These are phyloP conservation scores for Pseudomyrmex cubaensis DNA, from an alignment of 1,140 invertebrate genomes.

Conservation along the genomic window DNA sequence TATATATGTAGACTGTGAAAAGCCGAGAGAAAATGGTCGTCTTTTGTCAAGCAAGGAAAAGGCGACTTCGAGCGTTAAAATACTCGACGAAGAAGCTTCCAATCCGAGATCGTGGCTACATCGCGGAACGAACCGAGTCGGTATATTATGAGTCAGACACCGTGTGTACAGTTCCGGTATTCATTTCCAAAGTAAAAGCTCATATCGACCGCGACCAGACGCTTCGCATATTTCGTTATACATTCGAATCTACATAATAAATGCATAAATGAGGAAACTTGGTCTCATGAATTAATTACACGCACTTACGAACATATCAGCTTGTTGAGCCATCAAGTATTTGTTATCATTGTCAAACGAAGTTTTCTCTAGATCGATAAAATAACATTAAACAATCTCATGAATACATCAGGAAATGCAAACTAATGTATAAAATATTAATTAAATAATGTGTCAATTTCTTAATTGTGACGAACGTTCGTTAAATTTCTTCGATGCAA, in stretches of 20 bases:
- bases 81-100: constrained; percentile 43
- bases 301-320: neutral
- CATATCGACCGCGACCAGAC: neutral
- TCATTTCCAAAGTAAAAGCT: constrained; percentile 7
- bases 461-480: neutral
- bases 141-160: constrained; percentile 14
- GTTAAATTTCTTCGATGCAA: neutral
- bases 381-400: neutral
- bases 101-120: constrained; percentile 7
- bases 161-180: neutral
- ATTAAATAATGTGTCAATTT: neutral
- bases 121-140: constrained; percentile 18
- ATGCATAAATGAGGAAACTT: neutral
- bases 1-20: neutral
- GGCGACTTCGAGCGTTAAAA: constrained; percentile 44
- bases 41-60: constrained; percentile 26
- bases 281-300: neutral
- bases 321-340: constrained; percentile 1
- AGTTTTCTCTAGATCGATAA: neutral
- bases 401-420: neutral
- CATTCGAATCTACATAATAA: neutral
- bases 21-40: constrained; percentile 37
- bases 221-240: neutral
- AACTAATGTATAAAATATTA: neutral
- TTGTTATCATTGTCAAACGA: neutral